Percentiles rank a stretch among this genome's conserved stretches.
Evolutionary conservation across 2,113 vertebrate species (phyloP).

Genomic region (Hepsetus odoe): DNA sequence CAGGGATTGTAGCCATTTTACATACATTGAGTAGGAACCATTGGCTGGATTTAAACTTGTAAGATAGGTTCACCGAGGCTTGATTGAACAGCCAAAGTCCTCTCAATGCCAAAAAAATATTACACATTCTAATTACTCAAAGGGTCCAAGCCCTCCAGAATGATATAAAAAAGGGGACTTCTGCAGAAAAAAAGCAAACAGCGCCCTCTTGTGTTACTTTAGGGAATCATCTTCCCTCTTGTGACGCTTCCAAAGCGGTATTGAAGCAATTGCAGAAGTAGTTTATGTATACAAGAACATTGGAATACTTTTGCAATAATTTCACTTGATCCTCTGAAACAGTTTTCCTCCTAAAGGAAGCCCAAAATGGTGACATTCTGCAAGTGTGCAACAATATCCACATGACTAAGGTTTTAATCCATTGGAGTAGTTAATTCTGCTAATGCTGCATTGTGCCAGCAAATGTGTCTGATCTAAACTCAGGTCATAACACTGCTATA

Average conservation of each 20-base stretch:
- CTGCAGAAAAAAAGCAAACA: background rate
- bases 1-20: background rate
- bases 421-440: background rate
- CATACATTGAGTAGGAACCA: background rate
- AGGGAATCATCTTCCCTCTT: background rate
- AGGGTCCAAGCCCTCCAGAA: background rate
- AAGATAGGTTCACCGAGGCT: too few relatives aligned
- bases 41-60: background rate
- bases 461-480: conserved; percentile 3
- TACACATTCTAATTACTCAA: background rate
- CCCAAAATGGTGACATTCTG: background rate
- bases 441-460: background rate
- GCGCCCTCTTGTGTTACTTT: conserved; percentile 27
- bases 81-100: background rate
- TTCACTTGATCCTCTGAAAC: background rate
- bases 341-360: background rate
- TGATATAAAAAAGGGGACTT: background rate
- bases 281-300: too few relatives aligned
- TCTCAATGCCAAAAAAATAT: background rate
- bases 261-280: background rate
- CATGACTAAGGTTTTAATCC: background rate
- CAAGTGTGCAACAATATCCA: background rate
- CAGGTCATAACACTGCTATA: background rate
- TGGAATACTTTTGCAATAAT: too few relatives aligned
- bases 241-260: background rate